Evolutionary conservation across 2,888 invertebrate species (phyloP).

Genomic region (Napeogenes sylphis): DNA sequence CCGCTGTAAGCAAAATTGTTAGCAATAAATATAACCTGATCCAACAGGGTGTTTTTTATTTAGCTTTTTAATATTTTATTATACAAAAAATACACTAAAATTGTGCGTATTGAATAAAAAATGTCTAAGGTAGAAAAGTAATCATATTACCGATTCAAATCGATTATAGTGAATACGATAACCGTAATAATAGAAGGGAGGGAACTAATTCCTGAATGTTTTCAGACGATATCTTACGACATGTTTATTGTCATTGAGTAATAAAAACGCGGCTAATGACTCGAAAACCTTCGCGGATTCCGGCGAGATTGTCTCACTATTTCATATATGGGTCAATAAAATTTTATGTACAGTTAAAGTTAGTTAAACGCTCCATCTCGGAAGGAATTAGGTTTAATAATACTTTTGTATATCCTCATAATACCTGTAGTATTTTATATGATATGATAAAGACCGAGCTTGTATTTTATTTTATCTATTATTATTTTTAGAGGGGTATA

Average conservation of each 20-base stretch:
- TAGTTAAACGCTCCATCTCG: slow-evolving; percentile 56
- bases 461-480: too few relatives aligned
- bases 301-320: slow-evolving; percentile 69
- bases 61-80: slow-evolving; percentile 5
- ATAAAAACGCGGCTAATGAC: slow-evolving; percentile 76
- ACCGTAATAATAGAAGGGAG: slow-evolving; percentile 59
- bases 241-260: slow-evolving; percentile 74
- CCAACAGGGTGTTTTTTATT: not conserved
- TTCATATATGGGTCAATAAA: slow-evolving; percentile 77
- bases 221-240: slow-evolving; percentile 74
- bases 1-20: slow-evolving; percentile 69
- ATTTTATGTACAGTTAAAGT: slow-evolving; percentile 76
- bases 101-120: not conserved
- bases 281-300: slow-evolving; percentile 63
- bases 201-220: slow-evolving; percentile 72
- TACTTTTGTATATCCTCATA: slow-evolving; percentile 17
- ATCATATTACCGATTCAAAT: slow-evolving; percentile 46
- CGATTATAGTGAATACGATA: slow-evolving; percentile 58
- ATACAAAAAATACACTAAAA: not conserved
- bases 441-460: slow-evolving; percentile 8
- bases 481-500: not conserved
- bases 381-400: slow-evolving; percentile 30
- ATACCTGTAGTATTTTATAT: slow-evolving; percentile 18
- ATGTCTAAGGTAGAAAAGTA: not conserved
- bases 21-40: slow-evolving; percentile 58